Evolutionary conservation across 2,888 invertebrate genomes (phyloP), one percentile per base, ranked within the genome.

Genomic region (Eueremaeus valkanovi): DNA sequence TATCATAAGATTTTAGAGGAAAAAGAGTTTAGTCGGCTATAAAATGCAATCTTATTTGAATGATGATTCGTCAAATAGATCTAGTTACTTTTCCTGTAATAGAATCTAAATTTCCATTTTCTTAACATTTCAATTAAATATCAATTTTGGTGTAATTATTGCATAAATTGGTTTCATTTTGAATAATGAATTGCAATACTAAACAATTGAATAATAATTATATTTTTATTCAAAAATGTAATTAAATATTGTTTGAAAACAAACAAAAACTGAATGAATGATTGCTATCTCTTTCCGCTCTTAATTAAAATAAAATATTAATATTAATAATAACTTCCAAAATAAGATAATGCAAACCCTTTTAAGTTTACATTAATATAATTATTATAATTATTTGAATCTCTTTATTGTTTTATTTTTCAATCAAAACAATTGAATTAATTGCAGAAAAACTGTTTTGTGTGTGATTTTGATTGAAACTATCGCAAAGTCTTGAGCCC

Each of bases 401-500:
- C 36, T 8, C 36, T 8, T 36, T 36, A 11, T 36, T n/a, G 36
- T 36, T 36, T 36, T 8, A 36, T 36, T 11, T 11, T 5, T 8
- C 36, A 36, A 5, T 8, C 5, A 36, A 36, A 36, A 8, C 6
- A 36, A 36, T 36, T 36, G 6, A 16, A 16, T 45, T 45, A 13
- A 45, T 45, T 45, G 9, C 18, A 16, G 45, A 16, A 45, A 45
- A 45, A 16, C 45, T 16, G 45, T 45, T 6, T 18, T 16, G 45
- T n/a, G n/a, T n/a, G n/a, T n/a, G n/a, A n/a, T n/a, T n/a, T n/a
- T n/a, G n/a, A n/a, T n/a, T n/a, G n/a, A n/a, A n/a, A n/a, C n/a
- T n/a, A n/a, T n/a, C n/a, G n/a, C n/a, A 55, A 18, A 55, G 55
- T 27, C 55, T 11, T 55, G n/a, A n/a, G n/a, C 55, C 55, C 55